phyloP scores from a whole-genome alignment of 2,888 invertebrate species.

The Agrenia bidenticulata region DNA sequence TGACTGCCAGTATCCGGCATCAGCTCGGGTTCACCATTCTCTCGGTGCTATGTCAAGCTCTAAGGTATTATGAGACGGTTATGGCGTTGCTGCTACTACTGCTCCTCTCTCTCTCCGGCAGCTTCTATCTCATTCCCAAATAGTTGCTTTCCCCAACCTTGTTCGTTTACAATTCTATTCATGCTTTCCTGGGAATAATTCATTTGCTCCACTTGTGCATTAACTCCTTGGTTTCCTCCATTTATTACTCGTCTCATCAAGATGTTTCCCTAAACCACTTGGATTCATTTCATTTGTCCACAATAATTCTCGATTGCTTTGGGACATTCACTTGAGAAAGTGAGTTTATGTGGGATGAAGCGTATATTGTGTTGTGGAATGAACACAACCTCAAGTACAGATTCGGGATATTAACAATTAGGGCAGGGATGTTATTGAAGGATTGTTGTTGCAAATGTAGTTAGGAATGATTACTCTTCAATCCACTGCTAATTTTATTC shows the following conservation, averaged over 20 bases:
- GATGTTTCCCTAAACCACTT: not conserved
- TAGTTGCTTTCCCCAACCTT: not conserved
- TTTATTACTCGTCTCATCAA: not conserved
- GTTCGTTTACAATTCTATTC: conserved; percentile 9
- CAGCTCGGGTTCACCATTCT: too few relatives aligned
- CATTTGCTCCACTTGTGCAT: conserved; percentile 10
- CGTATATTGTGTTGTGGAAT: too few relatives aligned
- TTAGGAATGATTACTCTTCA: too few relatives aligned
- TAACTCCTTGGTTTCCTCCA: not conserved
- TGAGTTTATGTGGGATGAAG: too few relatives aligned
- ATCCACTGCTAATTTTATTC: too few relatives aligned
- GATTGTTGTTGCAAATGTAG: too few relatives aligned
- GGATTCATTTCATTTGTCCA: conserved; percentile 2
- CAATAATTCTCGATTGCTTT: not conserved
- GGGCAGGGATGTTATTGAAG: too few relatives aligned
- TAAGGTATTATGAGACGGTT: too few relatives aligned
- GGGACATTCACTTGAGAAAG: too few relatives aligned
- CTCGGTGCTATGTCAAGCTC: too few relatives aligned
- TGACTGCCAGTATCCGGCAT: not conserved
- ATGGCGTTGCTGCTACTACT: not conserved
- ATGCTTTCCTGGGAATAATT: conserved; percentile 6
- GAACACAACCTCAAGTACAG: too few relatives aligned
- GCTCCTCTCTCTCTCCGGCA: not conserved
- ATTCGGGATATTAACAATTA: too few relatives aligned
- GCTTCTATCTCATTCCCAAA: not conserved